Evolutionary conservation across 2,888 invertebrate genomes (phyloP).

Genomic region (Macroteleia sp.): DNA sequence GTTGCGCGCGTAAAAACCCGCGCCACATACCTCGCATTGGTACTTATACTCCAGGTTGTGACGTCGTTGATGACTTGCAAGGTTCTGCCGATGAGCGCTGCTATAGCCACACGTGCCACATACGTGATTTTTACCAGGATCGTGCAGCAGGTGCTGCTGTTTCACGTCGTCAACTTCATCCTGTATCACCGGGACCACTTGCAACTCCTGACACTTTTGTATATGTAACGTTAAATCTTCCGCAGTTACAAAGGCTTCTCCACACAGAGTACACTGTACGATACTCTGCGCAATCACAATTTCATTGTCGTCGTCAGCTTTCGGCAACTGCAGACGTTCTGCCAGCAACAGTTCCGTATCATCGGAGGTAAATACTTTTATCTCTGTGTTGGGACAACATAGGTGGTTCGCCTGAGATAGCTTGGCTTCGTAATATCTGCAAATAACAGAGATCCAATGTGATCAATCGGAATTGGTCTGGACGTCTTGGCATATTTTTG

Average conservation of each 20-base stretch:
- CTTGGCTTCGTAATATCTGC: conserved; percentile 81
- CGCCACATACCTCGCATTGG: conserved; percentile 79
- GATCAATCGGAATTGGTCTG: conserved; percentile 69
- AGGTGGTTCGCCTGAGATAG: conserved; percentile 67
- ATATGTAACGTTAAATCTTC: conserved; percentile 65
- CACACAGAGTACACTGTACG: conserved; percentile 75
- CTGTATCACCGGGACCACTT: conserved; percentile 45
- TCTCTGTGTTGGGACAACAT: conserved; percentile 71
- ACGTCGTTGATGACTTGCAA: conserved; percentile 74
- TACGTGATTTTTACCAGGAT: conserved; percentile 67
- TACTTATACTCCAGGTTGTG: conserved; percentile 80
- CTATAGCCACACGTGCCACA: conserved; percentile 78
- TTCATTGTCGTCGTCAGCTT: conserved; percentile 59
- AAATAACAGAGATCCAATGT: conserved; percentile 80
- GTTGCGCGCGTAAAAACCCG: conserved; percentile 75
- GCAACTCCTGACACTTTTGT: conserved; percentile 69
- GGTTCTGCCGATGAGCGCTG: conserved; percentile 73
- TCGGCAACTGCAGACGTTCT: conserved; percentile 62
- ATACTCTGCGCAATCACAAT: conserved; percentile 65
- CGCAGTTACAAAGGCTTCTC: conserved; percentile 71
- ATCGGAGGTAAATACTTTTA: conserved; percentile 73
- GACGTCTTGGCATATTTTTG: conserved; percentile 24
- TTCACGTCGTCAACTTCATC: neutral
- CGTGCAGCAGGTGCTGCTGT: conserved; percentile 55
- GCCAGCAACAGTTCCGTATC: conserved; percentile 71